phyloP scores from a whole-genome alignment of 2,113 vertebrate genomes.

The Sceloporus undulatus region DNA sequence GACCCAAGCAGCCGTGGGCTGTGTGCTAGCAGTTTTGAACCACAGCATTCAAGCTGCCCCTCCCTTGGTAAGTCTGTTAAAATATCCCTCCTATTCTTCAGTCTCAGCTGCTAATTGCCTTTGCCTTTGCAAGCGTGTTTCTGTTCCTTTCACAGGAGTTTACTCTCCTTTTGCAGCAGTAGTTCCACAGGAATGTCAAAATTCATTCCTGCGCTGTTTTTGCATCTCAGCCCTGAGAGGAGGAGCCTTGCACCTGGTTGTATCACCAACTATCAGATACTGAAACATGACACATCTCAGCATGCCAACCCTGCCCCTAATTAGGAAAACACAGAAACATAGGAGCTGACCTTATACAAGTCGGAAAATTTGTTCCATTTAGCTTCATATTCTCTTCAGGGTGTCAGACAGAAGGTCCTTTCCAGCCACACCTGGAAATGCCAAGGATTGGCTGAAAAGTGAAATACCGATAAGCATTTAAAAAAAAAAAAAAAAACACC shows the following conservation, averaged over 20 bases:
- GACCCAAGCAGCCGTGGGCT: conserved; percentile 86
- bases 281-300: too few relatives aligned
- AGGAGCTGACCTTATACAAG: too few relatives aligned
- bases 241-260: neutral
- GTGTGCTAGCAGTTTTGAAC: conserved; percentile 93
- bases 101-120: neutral
- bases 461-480: neutral
- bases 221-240: neutral
- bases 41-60: conserved; percentile 89
- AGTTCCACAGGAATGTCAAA: neutral
- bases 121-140: neutral
- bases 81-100: neutral
- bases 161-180: neutral
- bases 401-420: too few relatives aligned
- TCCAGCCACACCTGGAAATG: too few relatives aligned
- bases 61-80: conserved; percentile 83
- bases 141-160: neutral
- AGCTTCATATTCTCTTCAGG: neutral
- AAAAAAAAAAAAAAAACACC: too few relatives aligned
- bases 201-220: neutral
- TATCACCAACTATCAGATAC: neutral
- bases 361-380: neutral
- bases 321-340: neutral
- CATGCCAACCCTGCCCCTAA: neutral
- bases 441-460: neutral